Percentiles rank a stretch among this genome's conserved stretches.
Conservation (phyloP, 2,797 vertebrate species). For the Spinibarbus caldwelli region DNA sequence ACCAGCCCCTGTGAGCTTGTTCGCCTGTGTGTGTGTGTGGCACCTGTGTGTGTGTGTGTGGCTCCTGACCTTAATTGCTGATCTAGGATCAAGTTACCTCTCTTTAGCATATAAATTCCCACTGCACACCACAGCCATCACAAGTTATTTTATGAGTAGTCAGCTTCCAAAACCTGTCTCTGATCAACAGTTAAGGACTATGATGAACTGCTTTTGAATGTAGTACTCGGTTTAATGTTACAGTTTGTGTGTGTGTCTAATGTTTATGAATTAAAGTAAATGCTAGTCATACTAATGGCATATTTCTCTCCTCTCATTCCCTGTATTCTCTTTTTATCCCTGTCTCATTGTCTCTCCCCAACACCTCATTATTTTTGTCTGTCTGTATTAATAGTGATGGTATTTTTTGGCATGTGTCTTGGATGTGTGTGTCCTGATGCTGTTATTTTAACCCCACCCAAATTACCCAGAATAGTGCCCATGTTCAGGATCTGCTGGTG, state of each 20-base stretch:
- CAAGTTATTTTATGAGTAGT: not conserved
- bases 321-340: slow-evolving; percentile 51
- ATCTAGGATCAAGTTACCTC: slow-evolving; percentile 34
- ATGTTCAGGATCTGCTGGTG: slow-evolving; percentile 91
- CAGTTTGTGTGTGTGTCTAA: not conserved
- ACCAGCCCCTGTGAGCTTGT: slow-evolving; percentile 20
- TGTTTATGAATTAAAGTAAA: slow-evolving; percentile 19
- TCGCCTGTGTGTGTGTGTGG: not conserved
- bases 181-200: slow-evolving; percentile 36
- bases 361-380: slow-evolving; percentile 70
- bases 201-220: not conserved
- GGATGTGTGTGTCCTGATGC: slow-evolving; percentile 39
- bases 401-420: slow-evolving; percentile 79
- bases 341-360: slow-evolving; percentile 41
- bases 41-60: not conserved
- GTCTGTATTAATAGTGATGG: slow-evolving; percentile 78
- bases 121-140: slow-evolving; percentile 16
- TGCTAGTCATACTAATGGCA: slow-evolving; percentile 30
- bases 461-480: slow-evolving; percentile 85
- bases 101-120: slow-evolving; percentile 11
- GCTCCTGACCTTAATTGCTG: slow-evolving; percentile 37
- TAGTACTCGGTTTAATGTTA: slow-evolving; percentile 33
- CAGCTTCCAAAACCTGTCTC: slow-evolving; percentile 17
- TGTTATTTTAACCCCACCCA: slow-evolving; percentile 60
- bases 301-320: slow-evolving; percentile 32